Percentiles rank a stretch among this genome's conserved stretches.
Conservation (phyloP, 2,797 vertebrate genomes). For the Micromesistius poutassou region DNA sequence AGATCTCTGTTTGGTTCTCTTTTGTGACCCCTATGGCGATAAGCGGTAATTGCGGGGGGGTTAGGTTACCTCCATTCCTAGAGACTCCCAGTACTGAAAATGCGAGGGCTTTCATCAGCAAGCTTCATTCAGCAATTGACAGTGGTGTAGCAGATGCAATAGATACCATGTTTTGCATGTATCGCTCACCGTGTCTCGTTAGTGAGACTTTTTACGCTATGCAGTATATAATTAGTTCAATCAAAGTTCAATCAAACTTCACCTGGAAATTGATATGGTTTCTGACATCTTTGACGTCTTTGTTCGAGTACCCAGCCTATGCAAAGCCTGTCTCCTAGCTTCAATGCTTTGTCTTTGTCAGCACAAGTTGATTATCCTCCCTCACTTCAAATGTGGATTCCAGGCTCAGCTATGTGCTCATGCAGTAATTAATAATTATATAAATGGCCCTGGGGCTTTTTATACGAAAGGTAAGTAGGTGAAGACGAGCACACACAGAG, state of each 20-base stretch:
- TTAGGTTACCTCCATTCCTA: too few species aligned
- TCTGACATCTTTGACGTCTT: constrained; percentile 46
- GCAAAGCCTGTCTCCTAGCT: constrained; percentile 51
- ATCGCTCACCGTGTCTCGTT: neutral
- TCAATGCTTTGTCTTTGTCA: constrained; percentile 58
- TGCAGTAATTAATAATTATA: constrained; percentile 52
- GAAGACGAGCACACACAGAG: neutral
- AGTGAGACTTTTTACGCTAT: neutral
- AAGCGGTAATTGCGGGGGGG: too few species aligned
- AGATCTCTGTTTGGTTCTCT: too few species aligned
- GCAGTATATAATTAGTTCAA: neutral
- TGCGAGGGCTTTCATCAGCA: too few species aligned
- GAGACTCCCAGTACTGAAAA: too few species aligned
- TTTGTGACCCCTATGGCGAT: too few species aligned
- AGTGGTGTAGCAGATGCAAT: too few species aligned
- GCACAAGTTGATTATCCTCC: constrained; percentile 42
- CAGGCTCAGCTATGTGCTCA: constrained; percentile 19
- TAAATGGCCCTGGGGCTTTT: constrained; percentile 38
- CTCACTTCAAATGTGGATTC: neutral
- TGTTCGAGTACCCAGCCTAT: constrained; percentile 39
- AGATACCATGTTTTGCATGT: neutral
- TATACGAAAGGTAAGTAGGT: neutral
- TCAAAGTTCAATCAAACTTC: constrained; percentile 11
- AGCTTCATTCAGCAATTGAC: too few species aligned
- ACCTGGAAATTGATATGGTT: constrained; percentile 8